These are phyloP conservation scores for Coboldia fuscipes DNA, from an alignment of 1,140 invertebrate species.

Conservation along the genomic window DNA sequence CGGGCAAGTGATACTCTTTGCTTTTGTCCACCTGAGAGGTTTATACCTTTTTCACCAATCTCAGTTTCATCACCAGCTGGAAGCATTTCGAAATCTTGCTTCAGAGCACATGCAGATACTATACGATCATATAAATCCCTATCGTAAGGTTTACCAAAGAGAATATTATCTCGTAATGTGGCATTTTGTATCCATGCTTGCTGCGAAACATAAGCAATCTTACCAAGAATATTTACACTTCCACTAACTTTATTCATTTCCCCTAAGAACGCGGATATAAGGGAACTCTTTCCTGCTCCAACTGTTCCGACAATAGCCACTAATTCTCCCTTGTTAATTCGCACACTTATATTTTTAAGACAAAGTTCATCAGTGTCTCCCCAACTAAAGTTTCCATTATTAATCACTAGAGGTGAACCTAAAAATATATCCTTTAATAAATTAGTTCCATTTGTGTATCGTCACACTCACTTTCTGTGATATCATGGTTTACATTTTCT, in stretches of 20 bases:
- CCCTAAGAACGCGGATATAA: constrained; percentile 61
- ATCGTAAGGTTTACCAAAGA: constrained; percentile 33
- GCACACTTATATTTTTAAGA: constrained; percentile 51
- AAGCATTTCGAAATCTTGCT: constrained; percentile 33
- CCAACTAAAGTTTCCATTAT: constrained; percentile 61
- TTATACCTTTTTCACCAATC: constrained; percentile 35
- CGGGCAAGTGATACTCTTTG: constrained; percentile 24
- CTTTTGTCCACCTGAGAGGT: constrained; percentile 41
- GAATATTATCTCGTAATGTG: constrained; percentile 57
- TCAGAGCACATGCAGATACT: constrained; percentile 26
- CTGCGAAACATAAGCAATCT: constrained; percentile 65
- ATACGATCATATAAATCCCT: constrained; percentile 19
- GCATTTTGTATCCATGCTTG: constrained; percentile 83
- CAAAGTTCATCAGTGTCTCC: constrained; percentile 33
- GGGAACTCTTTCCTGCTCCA: constrained; percentile 58
- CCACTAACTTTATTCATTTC: constrained; percentile 61
- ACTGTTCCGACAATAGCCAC: constrained; percentile 67
- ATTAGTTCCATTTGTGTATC: neutral
- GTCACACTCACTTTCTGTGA: constrained; percentile 39
- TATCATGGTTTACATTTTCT: constrained; percentile 49
- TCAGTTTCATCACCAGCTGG: constrained; percentile 28
- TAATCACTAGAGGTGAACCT: constrained; percentile 37
- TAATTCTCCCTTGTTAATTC: constrained; percentile 37
- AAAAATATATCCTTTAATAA: neutral
- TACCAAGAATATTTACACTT: constrained; percentile 50